These are phyloP conservation scores for Drosophila macrothrix DNA, from an alignment of 2,888 invertebrate species.

Conservation along the genomic window DNA sequence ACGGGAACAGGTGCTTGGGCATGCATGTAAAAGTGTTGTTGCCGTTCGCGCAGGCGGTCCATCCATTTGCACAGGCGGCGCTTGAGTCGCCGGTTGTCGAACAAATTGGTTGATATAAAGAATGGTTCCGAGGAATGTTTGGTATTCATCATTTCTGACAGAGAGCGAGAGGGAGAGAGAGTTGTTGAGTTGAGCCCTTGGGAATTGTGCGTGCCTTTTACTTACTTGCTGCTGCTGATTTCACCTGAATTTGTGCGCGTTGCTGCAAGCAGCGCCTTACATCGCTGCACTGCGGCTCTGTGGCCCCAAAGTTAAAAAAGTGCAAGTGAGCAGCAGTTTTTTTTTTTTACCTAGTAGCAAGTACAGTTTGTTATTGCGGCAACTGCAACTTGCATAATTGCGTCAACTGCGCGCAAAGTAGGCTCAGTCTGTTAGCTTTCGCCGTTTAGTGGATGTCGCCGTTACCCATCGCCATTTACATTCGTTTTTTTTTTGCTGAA, in stretches of 20 bases:
- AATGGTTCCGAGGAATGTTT: slow-evolving; percentile 82
- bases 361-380: slow-evolving; percentile 72
- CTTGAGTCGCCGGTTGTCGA: slow-evolving; percentile 82
- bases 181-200: not conserved
- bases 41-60: slow-evolving; percentile 61
- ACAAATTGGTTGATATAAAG: slow-evolving; percentile 80
- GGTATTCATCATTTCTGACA: slow-evolving; percentile 63
- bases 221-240: slow-evolving; percentile 26
- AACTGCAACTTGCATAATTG: slow-evolving; percentile 77
- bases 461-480: slow-evolving; percentile 30
- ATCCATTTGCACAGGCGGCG: slow-evolving; percentile 73
- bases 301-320: slow-evolving; percentile 3
- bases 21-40: slow-evolving; percentile 26
- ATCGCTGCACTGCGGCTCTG: slow-evolving; percentile 5
- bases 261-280: slow-evolving; percentile 8
- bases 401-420: slow-evolving; percentile 23
- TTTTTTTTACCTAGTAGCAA: slow-evolving; percentile 25
- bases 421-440: not conserved
- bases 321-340: slow-evolving; percentile 22
- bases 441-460: not conserved
- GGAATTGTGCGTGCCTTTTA: not conserved
- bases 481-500: slow-evolving; percentile 1
- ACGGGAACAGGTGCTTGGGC: not conserved
- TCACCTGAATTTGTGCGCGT: slow-evolving; percentile 1
- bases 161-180: not conserved